Evolutionary conservation across 2,888 invertebrate species (phyloP), one percentile per base, ranked within the genome.

Genomic region (Colletes collaris): DNA sequence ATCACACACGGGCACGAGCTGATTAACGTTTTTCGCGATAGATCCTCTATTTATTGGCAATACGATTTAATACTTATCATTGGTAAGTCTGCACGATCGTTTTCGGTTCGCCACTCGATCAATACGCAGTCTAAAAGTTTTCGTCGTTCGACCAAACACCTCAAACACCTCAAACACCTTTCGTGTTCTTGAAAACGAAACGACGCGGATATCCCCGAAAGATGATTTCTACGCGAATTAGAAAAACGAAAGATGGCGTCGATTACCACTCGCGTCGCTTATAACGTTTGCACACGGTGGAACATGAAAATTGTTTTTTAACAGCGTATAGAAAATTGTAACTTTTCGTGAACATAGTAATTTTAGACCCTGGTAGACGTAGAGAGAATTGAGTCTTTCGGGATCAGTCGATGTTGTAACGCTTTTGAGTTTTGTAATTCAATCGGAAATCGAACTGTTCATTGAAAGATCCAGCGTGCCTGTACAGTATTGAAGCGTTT

Each of bases 21-120:
- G 77, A 79, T 70, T 63, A 70, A 69, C 65, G 69, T 71, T 79
- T 16, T 63, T 75, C 73, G 79, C 81, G 71, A 82, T 86, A 87
- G 75, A 83, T 81, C 68, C 46, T 79, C 40, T 52, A 81, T 80
- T 85, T 72, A 77, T 84, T 84, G 82, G 83, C 85, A 87, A 87
- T 83, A 88, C 82, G 75, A 71, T 86, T 75, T 88, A 90, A 89
- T 89, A 89, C 89, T 89, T 85, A 80, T 82, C 69, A 81, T 76
- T 83, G 87, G 72, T 82, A 80, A 84, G 77, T 87, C 77, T 81
- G 78, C 75, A 70, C 66, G 56, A 74, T 74, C 58, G 11, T 53
- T 19, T 7, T n/a, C 19, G 52, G 40, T 62, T 64, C n/a, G 49
- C 60, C 11, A 27, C 44, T 60, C 52, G 40, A 19, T 62, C 60